Base-by-base conservation (phyloP, 2,888 invertebrate genomes). In the Orthosia cruda region DNA sequence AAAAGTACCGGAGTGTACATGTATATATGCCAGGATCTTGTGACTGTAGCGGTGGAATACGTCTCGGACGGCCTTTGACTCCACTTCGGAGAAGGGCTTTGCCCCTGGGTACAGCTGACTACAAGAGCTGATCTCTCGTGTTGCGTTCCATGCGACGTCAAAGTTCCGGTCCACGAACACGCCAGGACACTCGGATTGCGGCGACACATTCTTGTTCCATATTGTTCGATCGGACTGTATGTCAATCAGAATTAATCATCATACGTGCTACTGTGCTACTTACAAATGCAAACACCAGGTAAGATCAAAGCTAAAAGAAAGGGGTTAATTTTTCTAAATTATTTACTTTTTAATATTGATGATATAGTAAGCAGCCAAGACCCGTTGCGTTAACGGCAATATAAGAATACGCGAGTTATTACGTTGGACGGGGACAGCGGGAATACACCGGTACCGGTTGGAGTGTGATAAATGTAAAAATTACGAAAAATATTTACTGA, bases 81-180 rank as follows among this genome's bases (percentile, higher is more conserved):
- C 96, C 0, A 89, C 83, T 75, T 96, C 96, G 0, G 96, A 94
- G 83, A 96, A 96, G 0, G 96, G 90, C 0, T 7, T 4, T 0
- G 86, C 72, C 0, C 96, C 96, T 3, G 95, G 95, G 76, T 92
- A 96, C 3, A 90, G 80, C 62, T 91, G 93, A 71, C 91, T 93
- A 79, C 96, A 96, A 0, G 95, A 91, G 57, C 89, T 93, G 3
- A 89, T 67, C 0, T 62, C 23, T 0, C 45, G 61, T 0, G 89
- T 77, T 2, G 3, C 15, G 61, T 93, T 93, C 95, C 95, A 96
- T 0, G 91, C 90, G 11, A 96, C 90, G 47, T 96, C 95, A 45
- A 96, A 96, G 76, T 96, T 96, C 0, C 96, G 91, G 47, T 96
- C 96, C 55, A 96, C 76, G 0, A 87, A 84, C 0, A 96, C 96